Evolutionary conservation across 2,797 vertebrate species (phyloP), one percentile per base, ranked within the genome.

Genomic region (Melopsittacus undulatus): DNA sequence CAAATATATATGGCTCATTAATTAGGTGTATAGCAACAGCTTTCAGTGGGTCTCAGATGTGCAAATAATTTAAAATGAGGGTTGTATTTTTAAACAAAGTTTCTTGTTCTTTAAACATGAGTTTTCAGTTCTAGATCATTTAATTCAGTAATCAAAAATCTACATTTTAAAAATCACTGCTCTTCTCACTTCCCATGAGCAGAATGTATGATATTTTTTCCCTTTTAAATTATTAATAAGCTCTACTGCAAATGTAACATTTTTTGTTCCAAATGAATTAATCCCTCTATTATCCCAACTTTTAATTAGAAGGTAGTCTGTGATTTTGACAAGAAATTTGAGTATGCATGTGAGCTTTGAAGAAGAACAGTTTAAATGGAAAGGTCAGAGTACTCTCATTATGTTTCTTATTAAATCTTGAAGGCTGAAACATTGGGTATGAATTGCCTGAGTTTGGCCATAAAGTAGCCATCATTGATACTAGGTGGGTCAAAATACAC

Each of bases 1-100:
- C 80, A 87, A 43, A 73, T 91, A 90, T 93, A 70, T 75, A 92
- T 94, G 89, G 54, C 66, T 96, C 94, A 94, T 96, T 97, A 95
- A 96, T 97, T 90, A 90, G 70, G 68, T 76, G 34, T 90, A 26
- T 61, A 73, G 80, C 64, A 86, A 81, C 64, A 89, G 64, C 85
- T 94, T 93, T 70, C 67, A 78, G 45, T 62, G 77, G 29, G 51
- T 75, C 68, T 93, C 54, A 93, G 74, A 61, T 95, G 64, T 95
- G 80, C 43, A 89, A 92, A 70, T 85, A 83, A 94, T 66, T 91
- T 91, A 27, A 90, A 92, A 92, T 86, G 24, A 87, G 22, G 22
- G 43, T 48, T 91, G 72, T 83, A 73, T 92, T 97, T 90, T 93
- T 89, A 85, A 61, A 77, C 52, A 45, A 34, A 80, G n/a, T 93